Conservation (phyloP, 2,888 invertebrate genomes). For the Polymixis flavicincta region DNA sequence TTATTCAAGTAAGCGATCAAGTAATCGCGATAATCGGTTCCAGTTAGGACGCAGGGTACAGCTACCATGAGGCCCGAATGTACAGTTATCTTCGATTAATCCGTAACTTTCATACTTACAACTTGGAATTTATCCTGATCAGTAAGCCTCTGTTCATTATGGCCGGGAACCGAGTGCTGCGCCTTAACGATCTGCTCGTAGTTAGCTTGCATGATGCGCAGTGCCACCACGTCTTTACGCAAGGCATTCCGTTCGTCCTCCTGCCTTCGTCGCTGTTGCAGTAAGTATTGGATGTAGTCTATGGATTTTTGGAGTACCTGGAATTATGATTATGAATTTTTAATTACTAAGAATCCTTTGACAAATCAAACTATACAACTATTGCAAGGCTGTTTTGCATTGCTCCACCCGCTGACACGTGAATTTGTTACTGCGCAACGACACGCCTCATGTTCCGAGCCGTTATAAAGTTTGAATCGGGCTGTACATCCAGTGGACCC, state of each 20-base stretch:
- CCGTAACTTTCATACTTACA: slow-evolving; percentile 93
- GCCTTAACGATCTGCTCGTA: slow-evolving; percentile 99
- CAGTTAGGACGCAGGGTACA: too few relatives aligned
- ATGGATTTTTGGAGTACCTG: slow-evolving; percentile 97
- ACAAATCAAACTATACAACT: not conserved
- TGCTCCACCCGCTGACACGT: not conserved
- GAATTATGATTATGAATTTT: slow-evolving; percentile 36
- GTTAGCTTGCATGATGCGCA: slow-evolving; percentile 98
- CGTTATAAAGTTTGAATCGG: too few relatives aligned
- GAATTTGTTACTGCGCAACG: too few relatives aligned
- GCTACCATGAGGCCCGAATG: not conserved
- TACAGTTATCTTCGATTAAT: too few relatives aligned
- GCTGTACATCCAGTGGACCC: not conserved
- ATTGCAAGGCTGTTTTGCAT: not conserved
- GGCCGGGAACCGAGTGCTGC: slow-evolving; percentile 97
- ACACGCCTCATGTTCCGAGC: too few relatives aligned
- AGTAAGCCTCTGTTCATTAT: slow-evolving; percentile 96
- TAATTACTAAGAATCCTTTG: not conserved
- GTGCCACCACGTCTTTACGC: slow-evolving; percentile 97
- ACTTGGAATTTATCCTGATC: slow-evolving; percentile 99
- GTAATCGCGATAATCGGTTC: too few relatives aligned
- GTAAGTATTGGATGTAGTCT: slow-evolving; percentile 97
- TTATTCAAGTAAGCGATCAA: too few relatives aligned
- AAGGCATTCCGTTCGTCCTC: slow-evolving; percentile 98
- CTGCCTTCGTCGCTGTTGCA: slow-evolving; percentile 97